Base-by-base conservation (phyloP, 1,140 invertebrate genomes). In the Temnothorax nylanderi region DNA sequence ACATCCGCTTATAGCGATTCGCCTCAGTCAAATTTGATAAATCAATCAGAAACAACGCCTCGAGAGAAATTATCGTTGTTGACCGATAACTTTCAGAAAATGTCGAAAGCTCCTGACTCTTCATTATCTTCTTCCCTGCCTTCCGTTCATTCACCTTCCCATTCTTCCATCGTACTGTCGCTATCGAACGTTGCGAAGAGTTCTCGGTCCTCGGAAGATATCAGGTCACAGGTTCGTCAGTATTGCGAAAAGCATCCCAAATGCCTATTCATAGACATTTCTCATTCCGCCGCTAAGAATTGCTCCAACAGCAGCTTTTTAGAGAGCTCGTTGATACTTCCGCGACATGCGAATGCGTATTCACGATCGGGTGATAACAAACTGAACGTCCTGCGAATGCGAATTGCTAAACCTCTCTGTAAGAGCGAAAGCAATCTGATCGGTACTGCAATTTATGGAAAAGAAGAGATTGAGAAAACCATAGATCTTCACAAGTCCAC, bases 361-460 rank as follows among this genome's bases (percentile, higher is more conserved):
- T 62, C 21, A 11, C 54, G 21, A 76, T 32, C 3, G 2, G 3
- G 47, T 10, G 32, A 74, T 21, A 54, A 81, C 34, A 82, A 69
- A 26, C 5, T 60, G 26, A 74, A 75, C 8, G 21, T 75, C 49
- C 41, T 84, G 41, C 80, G 69, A 21, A 41, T 84, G 54, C 80
- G 32, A 74, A 62, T 84, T 21, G 44, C 54, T 26, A 75, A 32
- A 75, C 56, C 69, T n/a, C 37, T 82, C 26, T 84, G 69, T 21
- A 21, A 34, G n/a, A 84, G 80, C 41, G 80, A 84, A 13, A 44
- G 21, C 18, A 75, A 74, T 75, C 13, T 75, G 8, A 84, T 75
- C 13, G 69, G 5, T 8, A 32, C 56, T 62, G 41, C 51, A 18
- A 60, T 37, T 84, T 84, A 21, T 8, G 41, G 3, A 8, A 58